These are phyloP conservation scores for Nephila pilipes DNA, from an alignment of 1,140 invertebrate genomes.

Conservation along the genomic window DNA sequence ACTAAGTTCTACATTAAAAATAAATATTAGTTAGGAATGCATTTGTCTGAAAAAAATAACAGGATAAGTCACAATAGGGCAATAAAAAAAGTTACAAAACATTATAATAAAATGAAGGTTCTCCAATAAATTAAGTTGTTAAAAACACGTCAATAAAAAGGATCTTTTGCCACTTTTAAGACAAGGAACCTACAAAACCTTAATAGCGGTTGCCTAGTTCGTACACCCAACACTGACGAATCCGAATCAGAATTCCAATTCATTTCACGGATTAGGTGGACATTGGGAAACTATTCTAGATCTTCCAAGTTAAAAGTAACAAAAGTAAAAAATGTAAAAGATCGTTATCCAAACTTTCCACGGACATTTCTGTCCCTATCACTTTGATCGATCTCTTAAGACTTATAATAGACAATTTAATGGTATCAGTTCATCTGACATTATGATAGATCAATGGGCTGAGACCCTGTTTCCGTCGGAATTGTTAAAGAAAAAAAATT, in stretches of 20 bases:
- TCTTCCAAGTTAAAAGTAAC: not conserved
- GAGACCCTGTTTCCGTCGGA: not conserved
- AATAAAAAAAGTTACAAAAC: too few relatives aligned
- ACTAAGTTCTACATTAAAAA: too few relatives aligned
- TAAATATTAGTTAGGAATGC: too few relatives aligned
- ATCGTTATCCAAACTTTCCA: conserved; percentile 32
- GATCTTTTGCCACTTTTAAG: too few relatives aligned
- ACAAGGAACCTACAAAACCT: not conserved
- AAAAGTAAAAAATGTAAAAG: not conserved
- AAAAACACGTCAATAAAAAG: too few relatives aligned
- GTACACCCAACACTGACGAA: not conserved
- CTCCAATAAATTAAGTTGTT: too few relatives aligned
- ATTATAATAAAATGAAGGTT: too few relatives aligned
- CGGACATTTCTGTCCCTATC: not conserved
- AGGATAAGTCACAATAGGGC: too few relatives aligned
- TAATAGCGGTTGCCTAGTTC: not conserved
- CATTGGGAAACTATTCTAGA: not conserved
- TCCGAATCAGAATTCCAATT: conserved; percentile 8
- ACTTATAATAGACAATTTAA: conserved; percentile 76
- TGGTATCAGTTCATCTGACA: conserved; percentile 70
- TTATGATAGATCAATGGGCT: conserved; percentile 70
- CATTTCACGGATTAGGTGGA: not conserved
- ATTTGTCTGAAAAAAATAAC: too few relatives aligned
- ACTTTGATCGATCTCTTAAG: conserved; percentile 60
- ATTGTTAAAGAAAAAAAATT: not conserved